Base-by-base conservation (phyloP, 1,140 invertebrate species). In the Trachymyrmex septentrionalis region DNA sequence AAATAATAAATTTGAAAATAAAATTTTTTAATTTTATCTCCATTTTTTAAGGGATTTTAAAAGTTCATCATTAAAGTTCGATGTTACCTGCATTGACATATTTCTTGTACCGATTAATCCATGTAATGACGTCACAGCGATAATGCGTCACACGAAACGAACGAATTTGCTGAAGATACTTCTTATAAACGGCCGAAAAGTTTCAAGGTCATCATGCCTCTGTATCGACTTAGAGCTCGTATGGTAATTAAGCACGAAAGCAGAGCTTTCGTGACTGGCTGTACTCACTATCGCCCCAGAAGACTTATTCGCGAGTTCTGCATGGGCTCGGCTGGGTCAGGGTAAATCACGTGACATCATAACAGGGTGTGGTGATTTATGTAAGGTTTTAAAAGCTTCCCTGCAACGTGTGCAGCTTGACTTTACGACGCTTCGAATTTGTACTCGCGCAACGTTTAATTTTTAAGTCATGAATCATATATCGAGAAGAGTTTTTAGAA, bases 331-430 rank as follows among this genome's bases (percentile, higher is more conserved):
- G 72, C 57, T 67, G 88, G 89, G 89, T 90, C 89, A 90, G 89
- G 89, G 89, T 90, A 78, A 90, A 87, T 87, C 86, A 90, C 59
- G 86, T 90, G 89, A 90, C 89, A 86, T 90, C 80, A 87, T 87
- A 90, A 89, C 78, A 81, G 89, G 89, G 89, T 90, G 89, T 85
- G 88, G 88, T 90, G 75, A 90, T 90, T 90, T 90, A 90, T 80
- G 86, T 53, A 66, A 89, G 85, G 50, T 55, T 90, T 61, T 80
- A 89, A 85, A 86, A 44, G 71, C 59, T 27, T 24, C 30, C 71
- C 9, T 89, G 69, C 87, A 88, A 73, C 27, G 77, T 76, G 63
- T 77, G 76, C 84, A 86, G 59, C 63, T 30, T 69, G 85, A 61
- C 30, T 76, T 75, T 71, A 44, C 34, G 50, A 55, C 30, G 34